phyloP scores from a whole-genome alignment of 2,888 invertebrate species.

The Spicauda simplicius region DNA sequence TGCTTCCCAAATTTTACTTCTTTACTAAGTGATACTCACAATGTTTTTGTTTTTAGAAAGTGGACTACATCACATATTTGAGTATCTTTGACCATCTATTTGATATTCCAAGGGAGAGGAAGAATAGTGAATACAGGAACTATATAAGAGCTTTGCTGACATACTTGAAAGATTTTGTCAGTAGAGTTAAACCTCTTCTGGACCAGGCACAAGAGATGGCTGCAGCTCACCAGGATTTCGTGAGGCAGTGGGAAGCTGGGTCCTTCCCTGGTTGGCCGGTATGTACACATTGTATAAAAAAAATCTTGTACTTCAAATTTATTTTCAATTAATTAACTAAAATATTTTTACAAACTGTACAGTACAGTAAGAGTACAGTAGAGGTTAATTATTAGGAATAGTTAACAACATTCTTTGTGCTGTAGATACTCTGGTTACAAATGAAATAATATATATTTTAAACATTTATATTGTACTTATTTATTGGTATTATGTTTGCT shows the following conservation, averaged over 20 bases:
- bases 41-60: conserved; percentile 83
- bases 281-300: conserved; percentile 39
- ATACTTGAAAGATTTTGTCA: conserved; percentile 93
- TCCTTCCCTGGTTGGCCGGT: conserved; percentile 97
- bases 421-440: too few species aligned
- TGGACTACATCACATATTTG: conserved; percentile 98
- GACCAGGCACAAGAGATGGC: conserved; percentile 93
- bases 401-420: too few species aligned
- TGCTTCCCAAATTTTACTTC: too few species aligned
- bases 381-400: too few species aligned
- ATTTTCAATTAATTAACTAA: too few species aligned
- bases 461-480: too few species aligned
- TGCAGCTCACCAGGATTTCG: conserved; percentile 91
- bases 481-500: not conserved
- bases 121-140: conserved; percentile 93
- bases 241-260: conserved; percentile 94
- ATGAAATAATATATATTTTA: too few species aligned
- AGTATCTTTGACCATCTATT: conserved; percentile 97
- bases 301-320: too few species aligned
- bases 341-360: too few species aligned
- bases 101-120: conserved; percentile 96
- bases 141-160: conserved; percentile 94
- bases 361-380: too few species aligned
- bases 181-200: conserved; percentile 93
- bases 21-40: not conserved